Base-by-base conservation (phyloP, 2,113 vertebrate species). In the Sorex araneus region DNA sequence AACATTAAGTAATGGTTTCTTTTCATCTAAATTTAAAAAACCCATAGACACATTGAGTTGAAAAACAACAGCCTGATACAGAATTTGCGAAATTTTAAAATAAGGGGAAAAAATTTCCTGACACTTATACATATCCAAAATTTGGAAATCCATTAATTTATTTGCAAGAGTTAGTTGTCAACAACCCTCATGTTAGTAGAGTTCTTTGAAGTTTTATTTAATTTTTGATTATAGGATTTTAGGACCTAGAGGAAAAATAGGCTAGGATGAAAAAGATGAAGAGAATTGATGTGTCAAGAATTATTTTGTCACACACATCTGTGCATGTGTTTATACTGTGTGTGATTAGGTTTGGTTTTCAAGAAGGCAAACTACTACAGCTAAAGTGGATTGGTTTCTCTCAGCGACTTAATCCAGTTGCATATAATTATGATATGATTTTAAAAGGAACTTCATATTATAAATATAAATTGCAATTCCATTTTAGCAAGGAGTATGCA, bases 61-160 rank as follows among this genome's bases (percentile, higher is more conserved):
- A 69, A 30, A 81, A 84, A 34, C 70, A 15, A 15, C 63, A 81
- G 6, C 3, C 45, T 94, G 97, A 84, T 97, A 91, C 85, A 75
- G 30, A 67, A 87, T 83, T 70, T 93, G 60, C 92, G 80, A 47
- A 69, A 89, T 95, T 63, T 78, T 40, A 69, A 88, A 88, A 86
- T 50, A 78, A 57, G 54, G 82, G 93, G 89, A 93, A 80, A 77
- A 27, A 19, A 4, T 3, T 94, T 85, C 57, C 57, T 60, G 19
- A 13, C 19, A 60, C 21, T 21, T 19, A 82, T 1, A 78, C 11
- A 40, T 63, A 43, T 78, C 78, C 6, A 77, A 27, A 87, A 23
- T 79, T 92, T 23, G 90, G 32, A 87, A 43, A 50, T 79, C 8
- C 4, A n/a, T n/a, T n/a, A 13, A 57, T 50, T 81, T 3, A 88